Percentiles rank a stretch among this genome's conserved stretches.
phyloP scores from a whole-genome alignment of 1,140 invertebrate genomes.

The Drosophila subobscura region DNA sequence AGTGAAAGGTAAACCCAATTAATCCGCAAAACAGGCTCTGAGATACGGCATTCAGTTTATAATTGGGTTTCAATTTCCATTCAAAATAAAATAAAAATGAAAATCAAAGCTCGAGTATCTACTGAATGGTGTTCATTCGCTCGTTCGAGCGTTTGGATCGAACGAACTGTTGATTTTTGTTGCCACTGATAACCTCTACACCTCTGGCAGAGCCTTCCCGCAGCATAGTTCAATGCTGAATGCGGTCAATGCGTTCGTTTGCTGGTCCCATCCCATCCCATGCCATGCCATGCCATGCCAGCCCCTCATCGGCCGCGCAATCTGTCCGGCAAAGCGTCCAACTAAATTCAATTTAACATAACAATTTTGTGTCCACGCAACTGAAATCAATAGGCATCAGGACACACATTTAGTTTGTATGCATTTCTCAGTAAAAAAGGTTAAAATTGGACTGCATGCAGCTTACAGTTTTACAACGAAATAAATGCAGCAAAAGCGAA shows the following conservation, averaged over 20 bases:
- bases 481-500: too few species aligned
- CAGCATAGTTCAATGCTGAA: conserved; percentile 66
- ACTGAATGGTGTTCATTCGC: background rate
- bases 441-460: too few species aligned
- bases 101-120: too few species aligned
- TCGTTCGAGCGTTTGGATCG: background rate
- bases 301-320: too few species aligned
- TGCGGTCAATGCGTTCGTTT: conserved; percentile 50
- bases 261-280: too few species aligned
- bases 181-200: conserved; percentile 58
- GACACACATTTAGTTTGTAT: too few species aligned
- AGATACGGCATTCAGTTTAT: conserved; percentile 6
- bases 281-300: background rate
- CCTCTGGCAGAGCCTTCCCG: too few species aligned
- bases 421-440: too few species aligned
- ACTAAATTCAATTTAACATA: conserved; percentile 5
- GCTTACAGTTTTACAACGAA: too few species aligned
- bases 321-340: too few species aligned
- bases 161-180: conserved; percentile 18
- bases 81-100: conserved; percentile 1
- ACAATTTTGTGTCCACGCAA: background rate
- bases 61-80: conserved; percentile 2
- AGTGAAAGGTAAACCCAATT: conserved; percentile 3
- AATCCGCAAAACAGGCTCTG: background rate
- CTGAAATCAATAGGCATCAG: too few species aligned